A percentile compares a stretch with the other conserved stretches of the same genome.
phyloP scores from a whole-genome alignment of 2,888 invertebrate species.

The Stramonita haemastoma region DNA sequence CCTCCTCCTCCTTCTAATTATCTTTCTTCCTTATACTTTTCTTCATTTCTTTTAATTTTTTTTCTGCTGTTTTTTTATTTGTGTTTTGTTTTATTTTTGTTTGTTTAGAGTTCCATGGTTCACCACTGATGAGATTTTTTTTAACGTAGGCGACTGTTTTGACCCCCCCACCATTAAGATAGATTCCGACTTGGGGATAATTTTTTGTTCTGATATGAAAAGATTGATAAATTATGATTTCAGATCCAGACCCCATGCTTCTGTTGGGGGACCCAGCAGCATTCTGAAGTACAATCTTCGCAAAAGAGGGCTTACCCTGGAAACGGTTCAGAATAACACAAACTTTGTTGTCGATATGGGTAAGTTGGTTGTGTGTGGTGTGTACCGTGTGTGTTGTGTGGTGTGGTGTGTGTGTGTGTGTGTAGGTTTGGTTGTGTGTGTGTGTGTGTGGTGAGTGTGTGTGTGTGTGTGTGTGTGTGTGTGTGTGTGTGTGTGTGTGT shows the following conservation, averaged over 20 bases:
- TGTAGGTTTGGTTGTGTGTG: not conserved
- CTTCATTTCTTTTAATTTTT: no score
- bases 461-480: not conserved
- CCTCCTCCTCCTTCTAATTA: no score
- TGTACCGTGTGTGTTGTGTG: not conserved
- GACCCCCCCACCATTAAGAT: no score
- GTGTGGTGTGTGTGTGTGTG: not conserved
- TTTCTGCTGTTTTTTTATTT: no score
- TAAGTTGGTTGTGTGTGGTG: not conserved
- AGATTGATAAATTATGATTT: not conserved
- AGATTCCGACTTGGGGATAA: no score
- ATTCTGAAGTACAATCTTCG: not conserved
- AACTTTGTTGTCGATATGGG: not conserved
- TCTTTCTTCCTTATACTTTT: no score
- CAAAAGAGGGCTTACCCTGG: not conserved
- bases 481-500: no score
- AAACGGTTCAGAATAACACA: not conserved
- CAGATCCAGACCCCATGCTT: not conserved
- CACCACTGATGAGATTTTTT: no score
- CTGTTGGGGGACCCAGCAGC: not conserved
- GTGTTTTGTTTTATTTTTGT: no score
- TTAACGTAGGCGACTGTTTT: no score
- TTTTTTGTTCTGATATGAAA: no score
- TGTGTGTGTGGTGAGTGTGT: not conserved
- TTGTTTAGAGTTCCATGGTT: no score